A percentile compares a stretch with the other conserved stretches of the same genome.
Conservation (phyloP, 2,888 invertebrate genomes). For the Tetranychus truncatus region DNA sequence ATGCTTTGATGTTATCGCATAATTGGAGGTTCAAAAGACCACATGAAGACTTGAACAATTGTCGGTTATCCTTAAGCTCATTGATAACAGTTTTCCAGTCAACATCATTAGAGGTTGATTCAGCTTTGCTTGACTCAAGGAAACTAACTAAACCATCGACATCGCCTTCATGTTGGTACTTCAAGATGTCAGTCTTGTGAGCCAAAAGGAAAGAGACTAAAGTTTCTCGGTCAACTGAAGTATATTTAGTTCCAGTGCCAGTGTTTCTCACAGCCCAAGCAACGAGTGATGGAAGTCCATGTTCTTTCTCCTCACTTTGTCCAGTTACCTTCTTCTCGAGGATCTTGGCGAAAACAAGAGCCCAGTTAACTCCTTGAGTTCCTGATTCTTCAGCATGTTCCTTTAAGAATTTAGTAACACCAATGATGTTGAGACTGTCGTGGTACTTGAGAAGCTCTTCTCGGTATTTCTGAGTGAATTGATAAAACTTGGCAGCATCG, state of each 20-base stretch:
- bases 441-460: neutral
- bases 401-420: neutral
- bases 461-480: neutral
- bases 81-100: neutral
- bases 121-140: neutral
- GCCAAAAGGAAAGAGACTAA: neutral
- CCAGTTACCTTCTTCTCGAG: neutral
- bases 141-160: neutral
- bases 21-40: neutral
- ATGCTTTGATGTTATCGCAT: neutral
- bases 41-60: neutral
- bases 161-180: neutral
- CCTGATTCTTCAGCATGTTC: neutral
- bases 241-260: neutral
- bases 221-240: neutral
- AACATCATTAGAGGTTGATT: neutral
- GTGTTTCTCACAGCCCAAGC: neutral
- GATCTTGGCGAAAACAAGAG: neutral
- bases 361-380: neutral
- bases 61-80: neutral
- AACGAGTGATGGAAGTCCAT: neutral
- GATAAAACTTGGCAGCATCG: neutral
- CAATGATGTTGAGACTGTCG: neutral
- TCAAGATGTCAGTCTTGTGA: neutral
- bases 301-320: neutral